Percentiles rank a stretch among this genome's conserved stretches.
phyloP scores from a whole-genome alignment of 92 coral and sea anemone genomes.

The Porites rus region DNA sequence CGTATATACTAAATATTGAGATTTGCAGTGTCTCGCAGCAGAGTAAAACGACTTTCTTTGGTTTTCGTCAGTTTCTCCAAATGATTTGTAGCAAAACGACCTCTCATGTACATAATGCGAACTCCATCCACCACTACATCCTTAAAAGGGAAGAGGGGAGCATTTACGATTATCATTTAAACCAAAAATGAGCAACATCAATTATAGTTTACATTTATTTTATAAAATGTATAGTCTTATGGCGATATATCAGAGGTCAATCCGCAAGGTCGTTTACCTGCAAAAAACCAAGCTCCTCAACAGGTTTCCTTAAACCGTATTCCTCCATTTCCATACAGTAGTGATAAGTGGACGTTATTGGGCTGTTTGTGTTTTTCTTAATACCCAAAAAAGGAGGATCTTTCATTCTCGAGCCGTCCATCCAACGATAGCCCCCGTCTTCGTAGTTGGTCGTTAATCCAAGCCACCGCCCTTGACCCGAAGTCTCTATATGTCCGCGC shows the following conservation, averaged over 20 bases:
- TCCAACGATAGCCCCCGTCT: background rate
- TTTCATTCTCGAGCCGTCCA: background rate
- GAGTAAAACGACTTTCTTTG: background rate
- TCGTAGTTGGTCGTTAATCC: conserved; percentile 9
- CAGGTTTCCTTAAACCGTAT: background rate
- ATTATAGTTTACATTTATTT: background rate
- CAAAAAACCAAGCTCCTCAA: too few species aligned
- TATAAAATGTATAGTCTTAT: background rate
- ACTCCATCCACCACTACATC: background rate
- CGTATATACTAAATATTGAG: too few species aligned
- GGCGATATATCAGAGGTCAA: too few species aligned
- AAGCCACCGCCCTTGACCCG: conserved; percentile 8
- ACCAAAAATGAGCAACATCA: background rate
- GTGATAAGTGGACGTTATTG: background rate
- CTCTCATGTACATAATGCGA: background rate
- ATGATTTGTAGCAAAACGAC: background rate
- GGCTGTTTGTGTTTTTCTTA: background rate
- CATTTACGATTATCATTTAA: too few species aligned
- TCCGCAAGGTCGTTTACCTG: background rate
- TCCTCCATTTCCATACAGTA: background rate
- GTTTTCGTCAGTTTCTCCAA: background rate
- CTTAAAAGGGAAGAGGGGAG: background rate
- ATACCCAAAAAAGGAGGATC: background rate
- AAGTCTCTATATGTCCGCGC: background rate
- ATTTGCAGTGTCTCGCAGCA: background rate